These are phyloP conservation scores for Falcaria lacertinaria DNA, from an alignment of 2,888 invertebrate species.

Conservation along the genomic window DNA sequence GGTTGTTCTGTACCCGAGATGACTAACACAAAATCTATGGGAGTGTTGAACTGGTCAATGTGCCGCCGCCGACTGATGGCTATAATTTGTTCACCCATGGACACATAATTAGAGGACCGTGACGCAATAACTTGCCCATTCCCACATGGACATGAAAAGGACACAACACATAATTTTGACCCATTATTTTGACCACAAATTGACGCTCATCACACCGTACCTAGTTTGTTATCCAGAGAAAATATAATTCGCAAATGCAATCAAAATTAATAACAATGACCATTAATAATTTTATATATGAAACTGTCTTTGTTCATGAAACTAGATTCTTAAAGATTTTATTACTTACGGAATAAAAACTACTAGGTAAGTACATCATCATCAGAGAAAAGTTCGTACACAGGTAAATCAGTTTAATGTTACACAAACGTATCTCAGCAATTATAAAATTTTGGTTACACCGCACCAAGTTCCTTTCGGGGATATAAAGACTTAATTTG, in stretches of 20 bases:
- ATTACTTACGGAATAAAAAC: too few relatives aligned
- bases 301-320: too few relatives aligned
- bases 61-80: conserved; percentile 47
- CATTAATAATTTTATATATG: conserved; percentile 3
- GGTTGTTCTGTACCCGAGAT: conserved; percentile 19
- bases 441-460: too few relatives aligned
- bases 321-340: too few relatives aligned
- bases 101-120: conserved; percentile 68
- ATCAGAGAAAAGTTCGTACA: too few relatives aligned
- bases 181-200: conserved; percentile 73
- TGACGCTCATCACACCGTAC: conserved; percentile 48
- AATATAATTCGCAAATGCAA: neutral
- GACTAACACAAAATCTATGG: conserved; percentile 45
- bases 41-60: conserved; percentile 41
- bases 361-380: too few relatives aligned
- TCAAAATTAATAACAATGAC: neutral
- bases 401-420: too few relatives aligned
- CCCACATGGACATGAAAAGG: conserved; percentile 65
- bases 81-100: conserved; percentile 74
- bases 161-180: conserved; percentile 69
- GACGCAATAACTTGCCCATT: conserved; percentile 67
- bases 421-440: too few relatives aligned
- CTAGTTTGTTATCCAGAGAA: neutral
- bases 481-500: too few relatives aligned
- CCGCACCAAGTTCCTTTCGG: too few relatives aligned